Evolutionary conservation across 2,888 invertebrate genomes (phyloP).

Genomic region (Tipula lateralis): DNA sequence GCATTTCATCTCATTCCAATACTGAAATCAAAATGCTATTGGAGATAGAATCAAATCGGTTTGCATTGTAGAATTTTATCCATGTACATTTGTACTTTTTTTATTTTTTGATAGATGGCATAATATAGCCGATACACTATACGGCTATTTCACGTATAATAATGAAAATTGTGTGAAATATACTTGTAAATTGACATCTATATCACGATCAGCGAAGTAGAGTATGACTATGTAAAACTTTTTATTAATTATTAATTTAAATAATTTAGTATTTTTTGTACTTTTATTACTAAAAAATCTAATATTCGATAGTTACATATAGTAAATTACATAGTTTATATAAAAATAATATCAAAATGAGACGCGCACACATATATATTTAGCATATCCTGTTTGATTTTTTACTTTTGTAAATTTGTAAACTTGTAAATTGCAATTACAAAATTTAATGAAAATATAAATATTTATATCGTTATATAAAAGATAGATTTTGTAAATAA

Average conservation of each 20-base stretch:
- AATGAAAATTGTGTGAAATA: not conserved
- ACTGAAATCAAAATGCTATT: too few species aligned
- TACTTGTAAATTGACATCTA: not conserved
- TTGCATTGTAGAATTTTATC: too few species aligned
- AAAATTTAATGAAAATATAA: not conserved
- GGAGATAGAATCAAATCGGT: too few species aligned
- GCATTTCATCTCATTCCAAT: too few species aligned
- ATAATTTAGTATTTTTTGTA: not conserved
- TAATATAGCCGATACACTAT: not conserved
- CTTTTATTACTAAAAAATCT: not conserved
- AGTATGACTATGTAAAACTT: too few species aligned
- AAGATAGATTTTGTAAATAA: not conserved
- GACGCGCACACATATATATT: not conserved
- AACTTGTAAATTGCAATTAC: not conserved
- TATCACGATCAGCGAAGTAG: too few species aligned
- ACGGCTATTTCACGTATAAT: not conserved
- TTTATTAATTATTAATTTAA: not conserved
- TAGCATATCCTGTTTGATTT: not conserved
- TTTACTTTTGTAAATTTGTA: not conserved
- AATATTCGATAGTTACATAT: not conserved
- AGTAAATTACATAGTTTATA: not conserved
- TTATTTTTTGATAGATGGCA: too few species aligned
- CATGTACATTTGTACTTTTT: too few species aligned
- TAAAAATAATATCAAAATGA: slow-evolving; percentile 19
- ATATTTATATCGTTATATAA: not conserved